phyloP scores from a whole-genome alignment of 2,113 vertebrate species.

The Eulacestoma nigropectus region DNA sequence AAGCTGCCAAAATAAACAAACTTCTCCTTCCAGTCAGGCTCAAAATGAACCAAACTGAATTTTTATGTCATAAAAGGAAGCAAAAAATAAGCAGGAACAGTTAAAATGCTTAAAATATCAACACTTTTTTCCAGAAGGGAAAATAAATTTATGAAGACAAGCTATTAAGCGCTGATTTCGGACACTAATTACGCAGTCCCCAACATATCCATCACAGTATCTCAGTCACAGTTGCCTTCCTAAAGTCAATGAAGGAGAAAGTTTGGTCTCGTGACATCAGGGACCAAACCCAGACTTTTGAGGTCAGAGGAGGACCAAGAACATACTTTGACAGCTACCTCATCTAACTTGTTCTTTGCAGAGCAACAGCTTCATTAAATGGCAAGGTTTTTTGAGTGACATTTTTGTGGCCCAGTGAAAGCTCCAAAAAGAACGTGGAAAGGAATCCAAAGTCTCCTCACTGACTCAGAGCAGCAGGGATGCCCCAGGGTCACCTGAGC shows the following conservation, averaged over 20 bases:
- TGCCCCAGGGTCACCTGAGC: not conserved
- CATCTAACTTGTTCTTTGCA: not conserved
- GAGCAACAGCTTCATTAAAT: not conserved
- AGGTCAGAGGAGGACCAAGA: not conserved
- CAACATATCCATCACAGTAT: fast-evolving
- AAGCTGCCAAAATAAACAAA: constrained; percentile 69
- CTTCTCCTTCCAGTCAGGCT: constrained; percentile 51
- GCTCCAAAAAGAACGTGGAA: not conserved
- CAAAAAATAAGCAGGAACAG: constrained; percentile 8
- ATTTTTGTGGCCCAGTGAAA: not conserved
- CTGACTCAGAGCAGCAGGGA: not conserved
- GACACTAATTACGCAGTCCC: not conserved
- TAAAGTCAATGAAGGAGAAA: not conserved
- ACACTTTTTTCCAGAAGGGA: constrained; percentile 18
- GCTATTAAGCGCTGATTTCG: not conserved
- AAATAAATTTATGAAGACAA: constrained; percentile 13
- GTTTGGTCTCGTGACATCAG: not conserved
- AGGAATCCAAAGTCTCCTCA: not conserved
- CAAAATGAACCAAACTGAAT: constrained; percentile 61
- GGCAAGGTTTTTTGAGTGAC: not conserved
- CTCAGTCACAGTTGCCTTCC: not conserved
- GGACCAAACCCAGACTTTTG: not conserved
- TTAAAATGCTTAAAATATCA: constrained; percentile 39
- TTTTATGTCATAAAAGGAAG: constrained; percentile 59
- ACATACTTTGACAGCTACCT: not conserved